phyloP scores from a whole-genome alignment of 1,140 invertebrate species.

The Nasonia giraulti region DNA sequence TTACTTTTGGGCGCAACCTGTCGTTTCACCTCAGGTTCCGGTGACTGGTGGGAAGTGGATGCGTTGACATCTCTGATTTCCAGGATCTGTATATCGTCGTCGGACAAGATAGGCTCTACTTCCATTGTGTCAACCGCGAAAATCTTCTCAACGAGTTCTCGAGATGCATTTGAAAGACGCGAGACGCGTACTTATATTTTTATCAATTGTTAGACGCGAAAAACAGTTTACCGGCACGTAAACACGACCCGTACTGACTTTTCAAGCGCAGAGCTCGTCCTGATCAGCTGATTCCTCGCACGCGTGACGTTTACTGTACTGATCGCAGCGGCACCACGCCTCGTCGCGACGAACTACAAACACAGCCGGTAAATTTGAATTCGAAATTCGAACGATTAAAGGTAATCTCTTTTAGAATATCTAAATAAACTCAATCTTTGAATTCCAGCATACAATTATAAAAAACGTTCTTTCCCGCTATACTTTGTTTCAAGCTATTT shows the following conservation, averaged over 20 bases:
- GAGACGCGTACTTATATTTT: no score
- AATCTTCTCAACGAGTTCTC: neutral
- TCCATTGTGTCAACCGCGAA: constrained; percentile 17
- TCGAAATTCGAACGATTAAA: neutral
- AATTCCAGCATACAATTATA: no score
- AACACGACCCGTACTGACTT: neutral
- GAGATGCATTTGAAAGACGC: no score
- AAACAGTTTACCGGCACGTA: neutral
- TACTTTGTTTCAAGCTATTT: no score
- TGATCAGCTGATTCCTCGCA: neutral
- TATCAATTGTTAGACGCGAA: neutral
- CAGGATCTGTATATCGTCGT: constrained; percentile 46
- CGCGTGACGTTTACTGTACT: neutral
- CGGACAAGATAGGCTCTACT: constrained; percentile 3
- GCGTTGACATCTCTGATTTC: constrained; percentile 2
- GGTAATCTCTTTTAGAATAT: no score
- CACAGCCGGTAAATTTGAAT: neutral
- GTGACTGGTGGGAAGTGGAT: neutral
- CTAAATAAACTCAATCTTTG: no score
- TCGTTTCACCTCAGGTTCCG: constrained; percentile 52
- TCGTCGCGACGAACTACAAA: neutral
- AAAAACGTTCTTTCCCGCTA: no score
- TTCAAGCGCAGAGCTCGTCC: neutral
- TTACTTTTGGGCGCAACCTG: constrained; percentile 50
- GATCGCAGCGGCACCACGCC: neutral